Conservation (phyloP, 2,888 invertebrate genomes). For the Drosophila paramelanica region DNA sequence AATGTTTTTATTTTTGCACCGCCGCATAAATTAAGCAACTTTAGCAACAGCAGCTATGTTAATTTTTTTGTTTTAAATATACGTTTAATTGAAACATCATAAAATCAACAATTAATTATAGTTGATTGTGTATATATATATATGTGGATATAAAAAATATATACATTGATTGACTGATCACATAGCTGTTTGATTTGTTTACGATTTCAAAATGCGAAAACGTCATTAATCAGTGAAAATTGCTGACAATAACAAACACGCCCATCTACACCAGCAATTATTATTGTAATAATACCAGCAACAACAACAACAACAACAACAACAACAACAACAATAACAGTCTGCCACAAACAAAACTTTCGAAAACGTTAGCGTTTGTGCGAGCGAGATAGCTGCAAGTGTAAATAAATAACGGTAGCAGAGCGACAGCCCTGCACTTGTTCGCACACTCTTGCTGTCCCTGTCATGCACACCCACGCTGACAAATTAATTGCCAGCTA, state of each 20-base stretch:
- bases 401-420: constrained; percentile 30
- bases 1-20: constrained; percentile 1
- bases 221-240: constrained; percentile 62
- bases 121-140: constrained; percentile 3
- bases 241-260: constrained; percentile 55
- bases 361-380: constrained; percentile 16
- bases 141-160: neutral
- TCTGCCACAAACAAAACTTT: constrained; percentile 15
- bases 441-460: constrained; percentile 5
- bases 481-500: constrained; percentile 35
- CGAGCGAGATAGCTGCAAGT: constrained; percentile 13
- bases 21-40: constrained; percentile 37
- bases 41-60: constrained; percentile 34
- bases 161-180: constrained; percentile 25
- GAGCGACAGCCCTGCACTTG: neutral
- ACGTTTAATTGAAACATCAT: constrained; percentile 67
- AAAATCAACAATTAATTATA: constrained; percentile 58
- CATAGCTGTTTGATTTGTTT: constrained; percentile 48
- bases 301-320: constrained; percentile 9
- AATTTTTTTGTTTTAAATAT: constrained; percentile 39
- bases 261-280: constrained; percentile 39
- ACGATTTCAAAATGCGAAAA: constrained; percentile 41
- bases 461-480: constrained; percentile 15
- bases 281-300: constrained; percentile 16
- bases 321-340: constrained; percentile 5